A percentile compares a stretch with the other conserved stretches of the same genome.
Conservation (phyloP, 2,888 invertebrate species). For the Neoaliturus tenellus region DNA sequence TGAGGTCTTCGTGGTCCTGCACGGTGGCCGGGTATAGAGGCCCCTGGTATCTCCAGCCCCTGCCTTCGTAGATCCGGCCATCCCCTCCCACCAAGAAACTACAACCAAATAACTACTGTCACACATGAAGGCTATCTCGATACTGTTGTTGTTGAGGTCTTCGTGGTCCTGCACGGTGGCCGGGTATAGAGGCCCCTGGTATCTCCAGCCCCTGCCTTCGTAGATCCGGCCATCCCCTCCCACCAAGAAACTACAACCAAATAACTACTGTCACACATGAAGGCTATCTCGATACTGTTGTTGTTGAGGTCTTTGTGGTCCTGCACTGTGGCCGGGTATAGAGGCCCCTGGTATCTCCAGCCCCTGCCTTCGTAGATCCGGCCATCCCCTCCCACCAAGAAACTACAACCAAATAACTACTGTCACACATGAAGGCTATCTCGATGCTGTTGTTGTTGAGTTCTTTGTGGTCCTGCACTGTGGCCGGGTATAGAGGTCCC, state of each 20-base stretch:
- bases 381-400: neutral
- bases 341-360: neutral
- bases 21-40: neutral
- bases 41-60: neutral
- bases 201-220: neutral
- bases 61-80: neutral
- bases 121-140: no score
- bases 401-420: no score
- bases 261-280: no score
- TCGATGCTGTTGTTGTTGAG: slow-evolving; percentile 5
- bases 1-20: neutral
- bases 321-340: neutral
- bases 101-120: no score
- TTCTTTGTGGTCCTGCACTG: neutral
- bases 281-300: no score
- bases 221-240: neutral
- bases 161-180: neutral
- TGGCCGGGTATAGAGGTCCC: neutral
- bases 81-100: slow-evolving; percentile 9
- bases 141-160: neutral
- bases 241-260: neutral
- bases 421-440: no score
- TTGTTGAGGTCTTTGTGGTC: neutral
- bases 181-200: neutral
- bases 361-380: neutral